These are phyloP conservation scores for Calliopsis andreniformis DNA, from an alignment of 1,140 invertebrate species.

Conservation along the genomic window DNA sequence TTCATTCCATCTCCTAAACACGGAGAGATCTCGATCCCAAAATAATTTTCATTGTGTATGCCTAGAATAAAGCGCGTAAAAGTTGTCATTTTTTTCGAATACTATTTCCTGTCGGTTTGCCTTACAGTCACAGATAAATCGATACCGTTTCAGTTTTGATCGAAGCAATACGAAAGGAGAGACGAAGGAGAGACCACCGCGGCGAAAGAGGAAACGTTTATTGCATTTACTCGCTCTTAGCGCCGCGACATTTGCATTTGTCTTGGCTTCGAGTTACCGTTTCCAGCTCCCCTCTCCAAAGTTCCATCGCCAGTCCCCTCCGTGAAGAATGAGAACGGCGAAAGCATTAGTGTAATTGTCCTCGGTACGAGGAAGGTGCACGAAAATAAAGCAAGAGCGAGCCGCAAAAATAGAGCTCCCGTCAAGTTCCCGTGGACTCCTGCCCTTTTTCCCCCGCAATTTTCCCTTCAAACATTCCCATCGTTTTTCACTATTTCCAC, in stretches of 20 bases:
- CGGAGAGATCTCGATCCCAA: no score
- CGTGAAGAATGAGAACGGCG: constrained; percentile 9
- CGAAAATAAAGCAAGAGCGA: constrained; percentile 2
- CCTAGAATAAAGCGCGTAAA: no score
- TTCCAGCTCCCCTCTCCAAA: background rate
- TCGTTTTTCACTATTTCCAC: constrained; percentile 16
- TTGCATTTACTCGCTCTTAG: background rate
- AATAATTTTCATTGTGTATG: no score
- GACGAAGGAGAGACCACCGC: background rate
- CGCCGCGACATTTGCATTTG: constrained; percentile 11
- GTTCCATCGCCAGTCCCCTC: background rate
- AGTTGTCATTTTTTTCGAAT: no score
- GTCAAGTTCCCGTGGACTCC: background rate
- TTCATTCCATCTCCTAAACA: constrained; percentile 1
- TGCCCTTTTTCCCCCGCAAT: background rate
- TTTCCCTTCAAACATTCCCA: constrained; percentile 15
- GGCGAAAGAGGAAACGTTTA: background rate
- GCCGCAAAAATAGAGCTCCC: background rate
- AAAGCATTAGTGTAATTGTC: constrained; percentile 44
- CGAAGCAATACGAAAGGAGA: no score
- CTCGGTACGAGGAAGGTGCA: constrained; percentile 9
- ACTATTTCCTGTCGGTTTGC: no score
- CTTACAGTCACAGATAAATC: no score
- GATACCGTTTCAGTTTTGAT: no score
- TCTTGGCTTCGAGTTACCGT: constrained; percentile 21